A percentile compares a stretch with the other conserved stretches of the same genome.
phyloP scores from a whole-genome alignment of 2,888 invertebrate genomes.

The Sarcophaga variegata region DNA sequence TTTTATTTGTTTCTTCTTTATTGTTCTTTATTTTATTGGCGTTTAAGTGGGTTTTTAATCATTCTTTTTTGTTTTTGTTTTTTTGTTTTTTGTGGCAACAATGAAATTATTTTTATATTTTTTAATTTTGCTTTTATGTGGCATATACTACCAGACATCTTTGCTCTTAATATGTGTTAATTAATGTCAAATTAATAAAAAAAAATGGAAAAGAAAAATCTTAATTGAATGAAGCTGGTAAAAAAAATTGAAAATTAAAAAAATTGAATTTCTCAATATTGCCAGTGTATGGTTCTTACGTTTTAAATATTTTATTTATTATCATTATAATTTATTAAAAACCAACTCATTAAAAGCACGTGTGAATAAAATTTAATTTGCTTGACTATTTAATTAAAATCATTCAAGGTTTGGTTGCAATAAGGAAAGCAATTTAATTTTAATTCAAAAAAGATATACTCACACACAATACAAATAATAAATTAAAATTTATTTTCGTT shows the following conservation, averaged over 20 bases:
- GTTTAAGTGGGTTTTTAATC: constrained; percentile 5
- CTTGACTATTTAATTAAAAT: too few species aligned
- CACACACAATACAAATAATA: neutral
- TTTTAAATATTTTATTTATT: too few species aligned
- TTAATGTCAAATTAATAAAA: constrained; percentile 36
- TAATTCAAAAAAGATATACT: constrained; percentile 11
- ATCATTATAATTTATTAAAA: too few species aligned
- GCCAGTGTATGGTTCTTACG: neutral
- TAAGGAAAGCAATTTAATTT: constrained; percentile 18
- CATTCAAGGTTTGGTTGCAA: neutral
- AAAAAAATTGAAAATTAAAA: too few species aligned
- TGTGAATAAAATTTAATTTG: too few species aligned
- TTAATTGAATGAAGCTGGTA: too few species aligned
- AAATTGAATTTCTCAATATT: neutral
- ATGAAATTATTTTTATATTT: neutral
- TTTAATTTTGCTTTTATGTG: neutral
- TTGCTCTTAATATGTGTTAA: constrained; percentile 3
- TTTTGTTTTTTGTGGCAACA: neutral
- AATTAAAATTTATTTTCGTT: constrained; percentile 1
- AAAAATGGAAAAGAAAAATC: too few species aligned
- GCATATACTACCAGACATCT: neutral
- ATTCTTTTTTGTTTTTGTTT: neutral
- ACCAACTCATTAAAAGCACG: too few species aligned
- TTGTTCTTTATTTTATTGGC: neutral
- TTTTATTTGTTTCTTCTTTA: too few species aligned